Evolutionary conservation across 2,113 vertebrate species (phyloP).

Genomic region (Rhadina sibilatrix): DNA sequence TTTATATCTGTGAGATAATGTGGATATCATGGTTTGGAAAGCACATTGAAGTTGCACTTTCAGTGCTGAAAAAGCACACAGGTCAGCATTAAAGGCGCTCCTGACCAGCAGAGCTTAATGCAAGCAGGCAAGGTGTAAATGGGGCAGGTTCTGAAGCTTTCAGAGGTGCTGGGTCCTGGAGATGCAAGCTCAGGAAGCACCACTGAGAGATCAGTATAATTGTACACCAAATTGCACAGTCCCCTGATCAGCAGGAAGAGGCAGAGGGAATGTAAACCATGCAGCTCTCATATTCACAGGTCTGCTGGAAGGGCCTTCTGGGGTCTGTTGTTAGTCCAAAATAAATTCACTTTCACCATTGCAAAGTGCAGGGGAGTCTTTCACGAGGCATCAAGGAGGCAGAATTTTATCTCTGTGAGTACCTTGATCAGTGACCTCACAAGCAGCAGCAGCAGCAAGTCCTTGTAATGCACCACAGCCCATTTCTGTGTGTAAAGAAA

Average conservation of each 20-base stretch:
- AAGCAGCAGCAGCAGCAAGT: background rate
- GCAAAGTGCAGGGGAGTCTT: background rate
- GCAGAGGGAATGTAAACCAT: background rate
- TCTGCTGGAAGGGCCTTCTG: background rate
- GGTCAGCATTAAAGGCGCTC: background rate
- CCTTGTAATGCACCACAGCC: background rate
- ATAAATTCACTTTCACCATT: background rate
- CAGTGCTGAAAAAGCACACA: background rate
- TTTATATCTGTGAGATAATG: rapidly evolving
- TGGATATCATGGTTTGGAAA: background rate
- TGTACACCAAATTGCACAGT: background rate
- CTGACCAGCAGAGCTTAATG: background rate
- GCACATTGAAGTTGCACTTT: background rate
- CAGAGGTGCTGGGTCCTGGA: rapidly evolving
- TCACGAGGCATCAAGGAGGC: rapidly evolving
- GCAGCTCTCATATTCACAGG: too few relatives aligned
- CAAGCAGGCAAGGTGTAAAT: background rate
- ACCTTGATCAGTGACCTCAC: background rate
- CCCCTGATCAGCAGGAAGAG: background rate
- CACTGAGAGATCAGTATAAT: background rate
- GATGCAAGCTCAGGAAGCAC: background rate
- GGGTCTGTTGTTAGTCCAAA: background rate
- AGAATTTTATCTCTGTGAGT: background rate
- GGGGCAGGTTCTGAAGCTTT: background rate
- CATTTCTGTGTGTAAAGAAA: background rate